Conservation (phyloP, 2,888 invertebrate genomes). For the Tipula helvola region DNA sequence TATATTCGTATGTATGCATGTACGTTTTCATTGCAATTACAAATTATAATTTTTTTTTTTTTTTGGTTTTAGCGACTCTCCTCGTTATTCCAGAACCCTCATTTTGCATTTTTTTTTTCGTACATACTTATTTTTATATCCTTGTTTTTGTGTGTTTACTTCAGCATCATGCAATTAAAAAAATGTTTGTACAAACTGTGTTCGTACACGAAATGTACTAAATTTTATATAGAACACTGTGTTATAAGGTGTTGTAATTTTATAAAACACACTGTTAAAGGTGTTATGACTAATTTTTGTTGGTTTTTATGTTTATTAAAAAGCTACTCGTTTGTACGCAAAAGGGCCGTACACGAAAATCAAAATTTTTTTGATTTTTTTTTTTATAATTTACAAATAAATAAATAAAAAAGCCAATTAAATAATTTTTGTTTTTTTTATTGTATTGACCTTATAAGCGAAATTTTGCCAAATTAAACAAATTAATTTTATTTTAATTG, state of each 20-base stretch:
- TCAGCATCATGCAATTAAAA: not conserved
- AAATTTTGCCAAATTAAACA: not conserved
- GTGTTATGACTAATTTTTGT: not conserved
- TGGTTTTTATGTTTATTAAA: not conserved
- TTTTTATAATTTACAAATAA: not conserved
- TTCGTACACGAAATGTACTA: not conserved
- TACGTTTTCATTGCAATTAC: not conserved
- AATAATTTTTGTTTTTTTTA: not conserved
- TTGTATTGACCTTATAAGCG: slow-evolving; percentile 4
- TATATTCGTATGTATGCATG: not conserved
- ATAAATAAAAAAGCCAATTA: not conserved
- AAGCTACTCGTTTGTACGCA: not conserved
- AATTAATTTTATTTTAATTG: slow-evolving; percentile 4
- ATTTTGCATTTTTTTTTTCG: not conserved
- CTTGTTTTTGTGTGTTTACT: not conserved
- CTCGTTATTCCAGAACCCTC: not conserved
- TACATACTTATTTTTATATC: not conserved
- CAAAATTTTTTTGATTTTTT: not conserved
- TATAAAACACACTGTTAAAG: not conserved
- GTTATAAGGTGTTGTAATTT: not conserved
- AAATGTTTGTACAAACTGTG: not conserved
- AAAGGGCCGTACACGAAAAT: not conserved
- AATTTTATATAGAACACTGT: not conserved
- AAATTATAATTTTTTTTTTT: too few species aligned
- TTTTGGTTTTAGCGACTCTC: not conserved